Percentiles rank a stretch among this genome's conserved stretches.
Evolutionary conservation across 1,140 invertebrate species (phyloP).

Genomic region (Bombus picipes): DNA sequence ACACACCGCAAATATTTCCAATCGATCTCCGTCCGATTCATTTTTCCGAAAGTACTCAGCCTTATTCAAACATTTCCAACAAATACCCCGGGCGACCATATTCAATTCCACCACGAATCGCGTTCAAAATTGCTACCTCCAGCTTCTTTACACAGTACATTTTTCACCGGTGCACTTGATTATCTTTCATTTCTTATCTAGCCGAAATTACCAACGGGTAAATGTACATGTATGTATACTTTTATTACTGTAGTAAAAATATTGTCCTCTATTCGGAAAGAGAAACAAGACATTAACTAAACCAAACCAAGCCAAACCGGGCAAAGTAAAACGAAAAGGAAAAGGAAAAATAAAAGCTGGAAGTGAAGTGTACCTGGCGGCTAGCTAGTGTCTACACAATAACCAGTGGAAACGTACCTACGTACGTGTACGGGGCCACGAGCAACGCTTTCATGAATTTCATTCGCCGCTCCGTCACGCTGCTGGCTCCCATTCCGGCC

Average conservation of each 20-base stretch:
- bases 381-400: conserved; percentile 22
- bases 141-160: neutral
- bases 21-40: conserved; percentile 14
- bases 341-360: neutral
- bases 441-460: conserved; percentile 55
- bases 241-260: neutral
- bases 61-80: conserved; percentile 10
- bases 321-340: neutral
- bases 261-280: neutral
- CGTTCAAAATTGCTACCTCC: conserved; percentile 1
- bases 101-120: neutral
- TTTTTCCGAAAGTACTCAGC: neutral
- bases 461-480: conserved; percentile 55
- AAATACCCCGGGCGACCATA: conserved; percentile 18
- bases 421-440: conserved; percentile 2
- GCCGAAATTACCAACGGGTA: neutral
- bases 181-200: neutral
- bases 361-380: neutral
- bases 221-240: neutral
- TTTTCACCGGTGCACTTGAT: neutral
- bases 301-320: neutral
- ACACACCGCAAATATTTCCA: too few species aligned
- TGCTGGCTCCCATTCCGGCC: conserved; percentile 44
- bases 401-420: conserved; percentile 27
- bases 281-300: neutral